Percentiles rank a stretch among this genome's conserved stretches.
Evolutionary conservation across 1,140 invertebrate genomes (phyloP).

Genomic region (Elymnias hypermnestra): DNA sequence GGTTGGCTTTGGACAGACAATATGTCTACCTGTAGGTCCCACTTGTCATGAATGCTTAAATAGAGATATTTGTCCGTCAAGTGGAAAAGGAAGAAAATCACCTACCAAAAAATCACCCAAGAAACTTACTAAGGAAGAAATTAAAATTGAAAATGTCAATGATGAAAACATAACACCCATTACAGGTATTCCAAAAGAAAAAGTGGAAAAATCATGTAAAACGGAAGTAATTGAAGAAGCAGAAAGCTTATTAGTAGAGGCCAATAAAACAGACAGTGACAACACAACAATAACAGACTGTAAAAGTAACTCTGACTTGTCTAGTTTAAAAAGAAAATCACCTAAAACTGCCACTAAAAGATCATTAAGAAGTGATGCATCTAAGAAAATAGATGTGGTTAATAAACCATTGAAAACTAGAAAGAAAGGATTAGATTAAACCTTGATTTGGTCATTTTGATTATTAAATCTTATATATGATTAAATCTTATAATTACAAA

Average conservation of each 20-base stretch:
- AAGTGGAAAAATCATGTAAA: not conserved
- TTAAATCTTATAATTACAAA: too few species aligned
- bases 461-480: too few species aligned
- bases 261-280: not conserved
- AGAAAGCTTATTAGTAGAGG: too few species aligned
- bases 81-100: conserved; percentile 44
- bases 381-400: not conserved
- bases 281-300: not conserved
- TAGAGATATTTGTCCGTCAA: conserved; percentile 88
- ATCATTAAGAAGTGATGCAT: not conserved
- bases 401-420: not conserved
- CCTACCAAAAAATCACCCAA: conserved; percentile 32
- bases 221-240: too few species aligned
- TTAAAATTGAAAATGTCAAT: conserved; percentile 12
- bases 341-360: conserved; percentile 22
- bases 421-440: not conserved
- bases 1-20: conserved; percentile 97
- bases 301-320: too few species aligned
- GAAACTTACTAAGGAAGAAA: conserved; percentile 10
- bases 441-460: too few species aligned
- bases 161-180: not conserved
- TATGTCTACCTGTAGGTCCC: conserved; percentile 89
- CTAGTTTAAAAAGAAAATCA: conserved; percentile 37
- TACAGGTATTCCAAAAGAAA: not conserved
- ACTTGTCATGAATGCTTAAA: conserved; percentile 91